phyloP scores from a whole-genome alignment of 2,888 invertebrate genomes.

The Tenthredo mesomela region DNA sequence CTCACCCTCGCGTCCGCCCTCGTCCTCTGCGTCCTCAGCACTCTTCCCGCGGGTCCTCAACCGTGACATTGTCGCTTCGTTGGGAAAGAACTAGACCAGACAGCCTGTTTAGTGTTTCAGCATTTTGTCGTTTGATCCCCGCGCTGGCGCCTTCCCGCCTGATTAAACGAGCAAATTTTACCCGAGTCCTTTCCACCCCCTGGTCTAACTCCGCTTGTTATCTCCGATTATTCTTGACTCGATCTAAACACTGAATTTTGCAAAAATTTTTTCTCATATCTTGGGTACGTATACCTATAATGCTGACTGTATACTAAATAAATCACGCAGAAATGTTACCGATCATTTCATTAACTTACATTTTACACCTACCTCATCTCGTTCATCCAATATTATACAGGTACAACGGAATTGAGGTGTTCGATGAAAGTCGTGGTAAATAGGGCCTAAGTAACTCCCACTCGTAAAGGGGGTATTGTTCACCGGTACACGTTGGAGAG shows the following conservation, averaged over 20 bases:
- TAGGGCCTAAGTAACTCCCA: constrained; percentile 44
- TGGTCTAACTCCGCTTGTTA: neutral
- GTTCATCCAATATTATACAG: neutral
- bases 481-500: constrained; percentile 64
- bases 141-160: constrained; percentile 57
- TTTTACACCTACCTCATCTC: neutral
- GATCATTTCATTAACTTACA: neutral
- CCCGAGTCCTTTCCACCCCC: constrained; percentile 62
- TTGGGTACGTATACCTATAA: neutral
- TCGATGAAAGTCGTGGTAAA: constrained; percentile 39
- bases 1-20: constrained; percentile 58
- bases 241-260: neutral
- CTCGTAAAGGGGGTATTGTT: constrained; percentile 68
- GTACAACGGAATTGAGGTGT: constrained; percentile 23
- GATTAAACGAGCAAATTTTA: constrained; percentile 73
- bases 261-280: neutral
- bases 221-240: constrained; percentile 14
- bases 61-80: constrained; percentile 57
- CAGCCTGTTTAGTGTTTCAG: constrained; percentile 65
- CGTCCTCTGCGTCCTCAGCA: constrained; percentile 59
- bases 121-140: constrained; percentile 60
- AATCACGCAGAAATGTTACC: neutral
- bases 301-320: neutral
- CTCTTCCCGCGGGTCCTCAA: constrained; percentile 44
- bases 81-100: constrained; percentile 65